phyloP scores from a whole-genome alignment of 2,113 vertebrate species.

The Antechinus flavipes region DNA sequence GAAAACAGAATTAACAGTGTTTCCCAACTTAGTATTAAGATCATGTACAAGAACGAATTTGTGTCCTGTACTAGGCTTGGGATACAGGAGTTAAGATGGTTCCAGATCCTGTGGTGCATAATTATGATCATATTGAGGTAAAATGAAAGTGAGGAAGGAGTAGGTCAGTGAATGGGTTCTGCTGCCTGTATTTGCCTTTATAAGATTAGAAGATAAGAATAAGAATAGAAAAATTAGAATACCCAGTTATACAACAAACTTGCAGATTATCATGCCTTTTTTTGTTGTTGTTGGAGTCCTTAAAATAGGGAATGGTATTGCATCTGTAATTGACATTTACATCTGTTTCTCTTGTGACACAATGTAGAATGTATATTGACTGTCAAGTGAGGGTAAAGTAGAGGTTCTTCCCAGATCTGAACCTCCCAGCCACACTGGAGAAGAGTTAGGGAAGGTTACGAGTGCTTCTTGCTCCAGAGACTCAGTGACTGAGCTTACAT shows the following conservation, averaged over 20 bases:
- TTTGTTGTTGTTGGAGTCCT: too few relatives aligned
- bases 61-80: neutral
- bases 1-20: neutral
- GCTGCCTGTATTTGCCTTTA: neutral
- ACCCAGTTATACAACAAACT: neutral
- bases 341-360: neutral
- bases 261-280: neutral
- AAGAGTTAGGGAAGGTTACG: too few relatives aligned
- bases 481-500: too few relatives aligned
- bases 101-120: neutral
- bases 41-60: neutral
- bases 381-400: neutral
- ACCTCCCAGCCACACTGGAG: neutral
- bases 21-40: neutral
- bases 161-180: neutral
- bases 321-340: neutral
- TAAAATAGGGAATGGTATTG: neutral
- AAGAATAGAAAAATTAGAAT: too few relatives aligned
- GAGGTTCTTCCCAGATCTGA: neutral
- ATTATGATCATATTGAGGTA: too few relatives aligned
- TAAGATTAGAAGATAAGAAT: too few relatives aligned
- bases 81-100: neutral
- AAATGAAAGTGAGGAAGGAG: neutral
- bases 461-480: too few relatives aligned
- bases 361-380: neutral